Evolutionary conservation across 2,797 vertebrate genomes (phyloP).

Genomic region (Hippoglossus hippoglossus): DNA sequence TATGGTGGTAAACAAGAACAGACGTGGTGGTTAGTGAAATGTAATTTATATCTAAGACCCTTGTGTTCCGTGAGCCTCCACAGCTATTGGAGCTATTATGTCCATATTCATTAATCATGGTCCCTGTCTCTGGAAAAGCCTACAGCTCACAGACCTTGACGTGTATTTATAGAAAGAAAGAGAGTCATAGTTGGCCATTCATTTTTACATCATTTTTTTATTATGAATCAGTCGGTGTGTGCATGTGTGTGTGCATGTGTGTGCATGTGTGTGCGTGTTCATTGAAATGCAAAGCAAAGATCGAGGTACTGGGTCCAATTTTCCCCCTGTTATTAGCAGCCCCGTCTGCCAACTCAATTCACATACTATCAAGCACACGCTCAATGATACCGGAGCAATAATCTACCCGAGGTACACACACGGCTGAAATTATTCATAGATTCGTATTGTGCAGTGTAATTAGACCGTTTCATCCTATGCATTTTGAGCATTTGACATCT

Average conservation of each 20-base stretch:
- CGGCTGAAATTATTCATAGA: conserved; percentile 77
- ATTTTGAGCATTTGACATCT: conserved; percentile 55
- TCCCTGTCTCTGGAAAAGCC: conserved; percentile 44
- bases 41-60: conserved; percentile 63
- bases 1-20: conserved; percentile 50
- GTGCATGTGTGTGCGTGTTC: conserved; percentile 36
- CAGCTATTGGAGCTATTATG: conserved; percentile 47
- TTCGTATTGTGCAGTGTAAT: conserved; percentile 73
- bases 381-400: conserved; percentile 60
- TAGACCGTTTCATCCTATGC: conserved; percentile 59
- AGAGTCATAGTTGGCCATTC: conserved; percentile 37
- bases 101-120: conserved; percentile 70
- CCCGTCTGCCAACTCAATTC: conserved; percentile 61
- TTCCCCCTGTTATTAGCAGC: conserved; percentile 52
- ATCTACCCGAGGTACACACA: conserved; percentile 42
- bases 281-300: conserved; percentile 70
- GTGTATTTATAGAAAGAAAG: conserved; percentile 37
- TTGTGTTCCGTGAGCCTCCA: conserved; percentile 53
- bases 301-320: conserved; percentile 55
- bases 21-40: conserved; percentile 40
- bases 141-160: conserved; percentile 50
- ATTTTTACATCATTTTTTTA: conserved; percentile 37
- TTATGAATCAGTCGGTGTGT: conserved; percentile 14
- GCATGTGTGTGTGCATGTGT: conserved; percentile 8
- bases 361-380: conserved; percentile 56